Percentiles rank a stretch among this genome's conserved stretches.
Conservation (phyloP, 2,797 vertebrate genomes). For the Catamblyrhynchus diadema region DNA sequence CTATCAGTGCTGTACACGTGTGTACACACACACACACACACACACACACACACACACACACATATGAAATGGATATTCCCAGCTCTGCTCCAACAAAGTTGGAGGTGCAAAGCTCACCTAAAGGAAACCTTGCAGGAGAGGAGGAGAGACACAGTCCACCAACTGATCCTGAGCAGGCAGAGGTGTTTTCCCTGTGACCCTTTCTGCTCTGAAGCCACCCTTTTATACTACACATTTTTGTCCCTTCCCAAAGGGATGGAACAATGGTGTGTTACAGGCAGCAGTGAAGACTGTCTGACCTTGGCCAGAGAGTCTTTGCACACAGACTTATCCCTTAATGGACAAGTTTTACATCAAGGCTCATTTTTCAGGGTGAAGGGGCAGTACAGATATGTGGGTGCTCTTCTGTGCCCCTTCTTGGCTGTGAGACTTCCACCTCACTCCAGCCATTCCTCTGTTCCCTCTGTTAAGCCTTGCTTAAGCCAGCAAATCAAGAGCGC, state of each 20-base stretch:
- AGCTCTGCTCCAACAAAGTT: neutral
- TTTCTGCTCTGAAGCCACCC: neutral
- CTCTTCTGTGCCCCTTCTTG: neutral
- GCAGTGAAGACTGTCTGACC: neutral
- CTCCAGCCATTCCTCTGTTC: neutral
- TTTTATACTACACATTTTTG: neutral
- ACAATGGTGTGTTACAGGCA: rapidly evolving
- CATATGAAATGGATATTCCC: rapidly evolving
- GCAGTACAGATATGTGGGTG: neutral
- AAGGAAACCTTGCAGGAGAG: neutral
- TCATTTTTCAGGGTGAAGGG: neutral
- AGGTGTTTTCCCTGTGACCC: neutral
- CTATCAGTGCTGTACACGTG: neutral
- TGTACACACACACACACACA: neutral
- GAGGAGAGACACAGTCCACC: neutral
- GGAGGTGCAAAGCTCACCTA: neutral
- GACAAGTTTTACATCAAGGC: neutral
- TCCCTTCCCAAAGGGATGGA: neutral
- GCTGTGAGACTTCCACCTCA: too few relatives aligned
- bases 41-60: neutral
- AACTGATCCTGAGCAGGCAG: neutral
- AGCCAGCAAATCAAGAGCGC: neutral
- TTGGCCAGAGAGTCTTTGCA: neutral
- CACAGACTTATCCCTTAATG: neutral
- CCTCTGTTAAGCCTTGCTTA: neutral